Base-by-base conservation (phyloP, 2,888 invertebrate species). In the Rhimphoctona megacephalus region DNA sequence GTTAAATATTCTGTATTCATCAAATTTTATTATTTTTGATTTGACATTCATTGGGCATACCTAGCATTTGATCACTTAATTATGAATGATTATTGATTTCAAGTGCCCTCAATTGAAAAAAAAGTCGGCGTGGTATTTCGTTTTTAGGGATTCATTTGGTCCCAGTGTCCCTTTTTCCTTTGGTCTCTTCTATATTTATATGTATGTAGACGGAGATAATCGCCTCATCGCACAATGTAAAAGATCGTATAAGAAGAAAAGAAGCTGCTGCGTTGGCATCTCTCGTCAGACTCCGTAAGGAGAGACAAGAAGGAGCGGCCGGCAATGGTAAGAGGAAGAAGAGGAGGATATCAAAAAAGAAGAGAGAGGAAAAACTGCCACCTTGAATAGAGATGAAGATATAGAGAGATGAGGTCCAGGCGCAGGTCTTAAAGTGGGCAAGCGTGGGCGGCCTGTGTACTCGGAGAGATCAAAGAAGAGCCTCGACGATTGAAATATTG, bases 361-460 rank as follows among this genome's bases (percentile, higher is more conserved):
- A 81, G 43, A 14, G 14, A 54, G 83, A 85, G 87, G 88, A 90
- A 88, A 88, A 90, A 88, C 88, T 89, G 88, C 89, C 90, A 91
- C 88, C 91, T 90, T 90, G 90, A 90, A 91, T 90, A 89, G 88
- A 90, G 90, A 90, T 90, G 89, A 91, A 91, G 90, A 91, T 90
- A 90, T 89, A 89, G 89, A 66, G 66, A 64, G 81, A 81, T 52
- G 54, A 67, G 81, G 66, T 57, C 83, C 86, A 73, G 81, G 86
- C 86, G 86, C 81, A 81, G 86, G 89, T 88, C 89, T 85, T 81
- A 90, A 90, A 90, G 89, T 90, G 90, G 90, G 89, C 90, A 90
- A 89, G 88, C 90, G 90, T 90, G 89, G 91, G 91, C 91, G 91
- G 91, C 90, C 89, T 90, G 91, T 91, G 90, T 90, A 90, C 91